A percentile compares a stretch with the other conserved stretches of the same genome.
Conservation (phyloP, 2,888 invertebrate genomes). For the Dendrolimus houi region DNA sequence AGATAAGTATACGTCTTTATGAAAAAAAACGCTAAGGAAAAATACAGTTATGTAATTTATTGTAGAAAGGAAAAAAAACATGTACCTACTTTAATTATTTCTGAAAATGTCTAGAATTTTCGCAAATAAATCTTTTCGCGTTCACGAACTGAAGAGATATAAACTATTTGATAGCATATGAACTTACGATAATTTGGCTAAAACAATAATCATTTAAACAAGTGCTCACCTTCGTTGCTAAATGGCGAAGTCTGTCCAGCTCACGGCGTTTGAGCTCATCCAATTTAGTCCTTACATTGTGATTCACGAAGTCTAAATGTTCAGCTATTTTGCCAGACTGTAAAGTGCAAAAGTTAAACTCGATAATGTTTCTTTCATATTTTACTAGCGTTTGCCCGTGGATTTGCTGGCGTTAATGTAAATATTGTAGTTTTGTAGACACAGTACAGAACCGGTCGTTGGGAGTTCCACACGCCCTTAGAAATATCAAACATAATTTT, state of each 20-base stretch:
- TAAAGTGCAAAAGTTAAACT: slow-evolving; percentile 18
- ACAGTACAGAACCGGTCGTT: slow-evolving; percentile 9
- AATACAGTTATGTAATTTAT: no score
- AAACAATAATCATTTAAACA: not conserved
- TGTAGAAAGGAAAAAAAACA: no score
- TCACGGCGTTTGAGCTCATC: slow-evolving; percentile 96
- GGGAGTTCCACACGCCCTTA: not conserved
- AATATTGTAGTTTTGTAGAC: slow-evolving; percentile 2
- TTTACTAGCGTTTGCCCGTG: not conserved
- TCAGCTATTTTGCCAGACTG: slow-evolving; percentile 94
- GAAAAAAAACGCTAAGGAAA: no score
- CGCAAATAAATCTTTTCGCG: no score
- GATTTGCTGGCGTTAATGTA: not conserved
- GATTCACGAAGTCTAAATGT: slow-evolving; percentile 92
- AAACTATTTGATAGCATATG: no score
- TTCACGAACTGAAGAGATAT: no score
- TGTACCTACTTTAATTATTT: no score
- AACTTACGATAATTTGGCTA: no score
- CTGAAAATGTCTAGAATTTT: no score
- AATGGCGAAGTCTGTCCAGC: slow-evolving; percentile 85
- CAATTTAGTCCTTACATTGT: slow-evolving; percentile 89
- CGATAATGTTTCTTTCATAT: not conserved
- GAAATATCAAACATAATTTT: slow-evolving; percentile 5
- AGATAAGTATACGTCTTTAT: no score
- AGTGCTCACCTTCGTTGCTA: slow-evolving; percentile 76